Evolutionary conservation across 92 coral and sea anemone genomes (phyloP).

Genomic region (Chrysogorgia sp.): DNA sequence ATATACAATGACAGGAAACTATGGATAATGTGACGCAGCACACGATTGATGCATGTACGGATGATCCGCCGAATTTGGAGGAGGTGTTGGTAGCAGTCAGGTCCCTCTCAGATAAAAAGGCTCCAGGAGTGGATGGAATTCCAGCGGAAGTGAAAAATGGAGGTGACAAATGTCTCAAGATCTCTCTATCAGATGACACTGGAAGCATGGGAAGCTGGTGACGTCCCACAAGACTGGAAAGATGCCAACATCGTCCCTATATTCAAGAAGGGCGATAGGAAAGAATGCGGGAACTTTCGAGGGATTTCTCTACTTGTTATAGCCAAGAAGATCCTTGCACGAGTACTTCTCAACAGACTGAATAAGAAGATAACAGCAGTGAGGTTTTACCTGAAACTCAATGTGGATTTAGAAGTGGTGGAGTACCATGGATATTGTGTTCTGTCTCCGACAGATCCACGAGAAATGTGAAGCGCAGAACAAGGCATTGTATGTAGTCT

Average conservation of each 20-base stretch:
- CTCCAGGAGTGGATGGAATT: not conserved
- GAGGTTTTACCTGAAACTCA: conserved; percentile 25
- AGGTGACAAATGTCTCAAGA: not conserved
- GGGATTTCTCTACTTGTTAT: conserved; percentile 8
- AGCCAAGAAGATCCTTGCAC: not conserved
- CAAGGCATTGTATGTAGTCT: not conserved
- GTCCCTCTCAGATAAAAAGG: not conserved
- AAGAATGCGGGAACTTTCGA: conserved; percentile 24
- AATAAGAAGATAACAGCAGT: not conserved
- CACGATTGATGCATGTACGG: too few species aligned
- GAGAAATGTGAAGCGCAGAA: conserved; percentile 15
- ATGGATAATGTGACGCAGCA: too few species aligned
- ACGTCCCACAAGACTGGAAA: conserved; percentile 41
- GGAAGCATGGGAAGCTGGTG: conserved; percentile 20
- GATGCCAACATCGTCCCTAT: conserved; percentile 44
- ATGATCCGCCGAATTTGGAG: too few species aligned
- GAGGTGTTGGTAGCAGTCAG: too few species aligned
- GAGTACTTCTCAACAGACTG: conserved; percentile 22
- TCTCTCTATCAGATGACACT: conserved; percentile 1
- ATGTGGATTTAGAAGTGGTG: conserved; percentile 35
- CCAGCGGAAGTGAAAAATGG: not conserved
- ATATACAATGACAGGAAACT: too few species aligned
- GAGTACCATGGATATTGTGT: conserved; percentile 29
- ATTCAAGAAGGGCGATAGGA: conserved; percentile 48
- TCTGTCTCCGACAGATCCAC: conserved; percentile 32